Evolutionary conservation across 1,140 invertebrate species (phyloP).

Genomic region (Campoletis sonorensis): DNA sequence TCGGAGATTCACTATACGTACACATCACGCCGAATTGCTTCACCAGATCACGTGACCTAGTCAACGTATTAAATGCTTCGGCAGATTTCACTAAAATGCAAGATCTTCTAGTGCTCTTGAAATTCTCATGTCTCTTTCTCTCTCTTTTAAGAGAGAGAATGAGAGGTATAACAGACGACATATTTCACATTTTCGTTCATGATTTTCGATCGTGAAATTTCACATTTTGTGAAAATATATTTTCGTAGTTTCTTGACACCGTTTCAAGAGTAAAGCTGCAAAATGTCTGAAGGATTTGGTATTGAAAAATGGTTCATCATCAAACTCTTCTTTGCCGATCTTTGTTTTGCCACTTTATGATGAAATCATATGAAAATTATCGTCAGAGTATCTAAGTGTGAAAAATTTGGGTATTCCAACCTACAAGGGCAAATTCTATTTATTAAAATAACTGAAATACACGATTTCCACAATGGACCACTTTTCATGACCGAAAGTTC

Average conservation of each 20-base stretch:
- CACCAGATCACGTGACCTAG: conserved; percentile 13
- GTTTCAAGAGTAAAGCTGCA: too few relatives aligned
- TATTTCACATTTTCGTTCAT: neutral
- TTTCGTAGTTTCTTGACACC: conserved; percentile 1
- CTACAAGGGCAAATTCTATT: neutral
- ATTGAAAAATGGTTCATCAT: too few relatives aligned
- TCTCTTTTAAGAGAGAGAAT: neutral
- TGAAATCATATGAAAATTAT: neutral
- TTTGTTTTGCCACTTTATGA: neutral
- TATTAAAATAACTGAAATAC: neutral
- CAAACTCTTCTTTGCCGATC: too few relatives aligned
- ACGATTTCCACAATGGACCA: too few relatives aligned
- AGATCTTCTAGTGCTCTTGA: neutral
- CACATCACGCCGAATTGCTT: neutral
- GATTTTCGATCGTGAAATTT: conserved; percentile 21
- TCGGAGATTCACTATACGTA: conserved; percentile 32
- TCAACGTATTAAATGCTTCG: neutral
- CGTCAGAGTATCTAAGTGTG: neutral
- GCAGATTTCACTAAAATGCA: too few relatives aligned
- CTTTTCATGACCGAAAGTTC: too few relatives aligned
- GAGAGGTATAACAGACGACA: neutral
- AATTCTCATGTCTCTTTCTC: neutral
- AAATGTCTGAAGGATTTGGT: too few relatives aligned
- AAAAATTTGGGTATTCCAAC: neutral
- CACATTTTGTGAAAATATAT: neutral